Conservation (phyloP, 2,113 vertebrate species). For the Calonectris borealis region DNA sequence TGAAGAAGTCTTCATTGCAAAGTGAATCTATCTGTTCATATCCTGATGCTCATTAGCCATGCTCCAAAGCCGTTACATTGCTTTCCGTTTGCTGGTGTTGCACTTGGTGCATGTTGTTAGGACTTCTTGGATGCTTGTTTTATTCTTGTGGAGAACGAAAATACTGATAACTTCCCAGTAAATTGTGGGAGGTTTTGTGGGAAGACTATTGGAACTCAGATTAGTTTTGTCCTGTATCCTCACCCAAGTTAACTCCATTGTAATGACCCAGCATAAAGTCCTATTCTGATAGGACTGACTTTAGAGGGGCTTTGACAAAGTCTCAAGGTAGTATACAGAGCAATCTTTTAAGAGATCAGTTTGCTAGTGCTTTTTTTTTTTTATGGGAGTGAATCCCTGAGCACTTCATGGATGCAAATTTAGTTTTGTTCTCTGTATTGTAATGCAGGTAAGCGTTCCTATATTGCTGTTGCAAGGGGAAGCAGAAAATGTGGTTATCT, state of each 20-base stretch:
- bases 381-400: neutral
- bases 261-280: neutral
- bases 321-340: neutral
- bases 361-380: neutral
- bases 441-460: neutral
- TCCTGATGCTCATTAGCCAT: neutral
- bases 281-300: neutral
- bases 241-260: neutral
- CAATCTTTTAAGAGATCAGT: neutral
- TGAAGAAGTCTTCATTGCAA: neutral
- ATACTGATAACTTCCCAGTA: neutral
- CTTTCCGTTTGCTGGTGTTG: neutral
- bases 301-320: neutral
- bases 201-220: neutral
- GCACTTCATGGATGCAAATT: neutral
- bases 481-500: neutral
- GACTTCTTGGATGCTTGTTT: neutral
- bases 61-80: neutral
- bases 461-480: neutral
- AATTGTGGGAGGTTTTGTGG: neutral
- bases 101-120: neutral
- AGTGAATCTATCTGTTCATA: neutral
- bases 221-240: neutral
- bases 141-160: neutral
- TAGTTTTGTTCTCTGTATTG: neutral